Percentiles rank a stretch among this genome's conserved stretches.
These are phyloP conservation scores for Sinella curviseta DNA, from an alignment of 1,140 invertebrate species.

Conservation along the genomic window DNA sequence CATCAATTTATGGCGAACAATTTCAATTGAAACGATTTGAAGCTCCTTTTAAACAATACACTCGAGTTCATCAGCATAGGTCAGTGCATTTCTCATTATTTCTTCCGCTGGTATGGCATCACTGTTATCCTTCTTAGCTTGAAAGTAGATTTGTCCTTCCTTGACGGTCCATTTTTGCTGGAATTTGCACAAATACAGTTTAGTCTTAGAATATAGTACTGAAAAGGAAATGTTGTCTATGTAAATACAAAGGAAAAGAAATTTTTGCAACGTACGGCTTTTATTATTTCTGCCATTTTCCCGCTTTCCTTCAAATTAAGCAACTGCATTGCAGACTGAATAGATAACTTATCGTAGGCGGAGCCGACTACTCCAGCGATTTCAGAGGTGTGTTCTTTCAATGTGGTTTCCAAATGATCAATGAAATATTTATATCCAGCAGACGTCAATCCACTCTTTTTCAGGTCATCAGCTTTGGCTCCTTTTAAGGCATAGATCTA, in stretches of 20 bases:
- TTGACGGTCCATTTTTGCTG: slow-evolving; percentile 13
- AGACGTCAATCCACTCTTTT: background rate
- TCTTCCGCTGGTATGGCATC: slow-evolving; percentile 9
- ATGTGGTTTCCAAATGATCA: slow-evolving; percentile 2
- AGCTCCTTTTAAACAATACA: slow-evolving; percentile 29
- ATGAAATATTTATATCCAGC: slow-evolving; percentile 23
- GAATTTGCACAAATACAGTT: background rate
- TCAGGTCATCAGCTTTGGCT: slow-evolving; percentile 2
- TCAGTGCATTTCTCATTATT: slow-evolving; percentile 16
- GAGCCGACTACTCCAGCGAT: slow-evolving; percentile 18
- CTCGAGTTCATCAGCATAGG: slow-evolving; percentile 37
- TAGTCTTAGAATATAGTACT: background rate
- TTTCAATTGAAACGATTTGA: background rate
- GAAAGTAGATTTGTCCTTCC: slow-evolving; percentile 8
- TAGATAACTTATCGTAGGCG: slow-evolving; percentile 5
- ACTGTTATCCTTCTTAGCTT: background rate
- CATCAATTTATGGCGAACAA: background rate
- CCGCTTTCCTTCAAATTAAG: slow-evolving; percentile 14
- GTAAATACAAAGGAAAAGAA: background rate
- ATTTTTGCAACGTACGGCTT: slow-evolving; percentile 4
- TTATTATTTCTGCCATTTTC: background rate
- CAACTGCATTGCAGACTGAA: background rate
- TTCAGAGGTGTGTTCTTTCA: background rate
- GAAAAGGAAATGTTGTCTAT: background rate
- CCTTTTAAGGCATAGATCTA: background rate